Evolutionary conservation across 2,113 vertebrate genomes (phyloP), one percentile per base, ranked within the genome.

Genomic region (Suncus etruscus): DNA sequence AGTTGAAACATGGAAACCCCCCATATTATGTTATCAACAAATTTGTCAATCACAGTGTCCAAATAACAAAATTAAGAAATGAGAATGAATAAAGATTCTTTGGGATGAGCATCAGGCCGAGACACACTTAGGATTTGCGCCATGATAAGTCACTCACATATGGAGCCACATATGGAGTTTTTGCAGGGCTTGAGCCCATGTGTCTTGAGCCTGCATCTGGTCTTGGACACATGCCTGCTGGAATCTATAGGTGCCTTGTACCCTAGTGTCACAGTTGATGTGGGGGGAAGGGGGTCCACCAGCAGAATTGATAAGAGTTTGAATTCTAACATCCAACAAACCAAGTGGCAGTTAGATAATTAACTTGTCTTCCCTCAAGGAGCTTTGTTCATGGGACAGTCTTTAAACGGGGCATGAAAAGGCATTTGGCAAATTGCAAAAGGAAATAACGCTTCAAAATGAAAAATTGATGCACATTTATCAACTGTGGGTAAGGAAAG

Each of bases 391-490:
- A 74, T 2, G 78, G 91, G 92, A 93, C 72, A 61, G n/a, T 97
- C 93, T 96, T 95, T 89, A 91, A 6, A 82, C 85, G 79, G 70
- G 15, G 79, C 95, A 78, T 58, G 92, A 45, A 90, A 90, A 94
- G 93, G 65, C 31, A 87, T 66, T 45, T 90, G 91, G 93, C 84
- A 94, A 94, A 94, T 94, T 97, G 89, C 78, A 90, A 94, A 89
- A 97, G 94, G 69, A 94, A 97, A 92, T 93, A 86, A 91, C 27
- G 73, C 87, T 97, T 96, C 97, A 95, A 48, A 93, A 87, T 96
- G 96, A 96, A 94, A 94, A 97, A 98, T 86, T 1, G 89, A 84
- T 91, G 73, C 18, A 24, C 94, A 97, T 95, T 97, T 90, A 91
- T 97, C 91, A 94, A 91, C 48, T 12, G 74, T 39, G 94, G 72